These are phyloP conservation scores for Hypanus sabinus DNA, from an alignment of 2,113 vertebrate species.

Conservation along the genomic window DNA sequence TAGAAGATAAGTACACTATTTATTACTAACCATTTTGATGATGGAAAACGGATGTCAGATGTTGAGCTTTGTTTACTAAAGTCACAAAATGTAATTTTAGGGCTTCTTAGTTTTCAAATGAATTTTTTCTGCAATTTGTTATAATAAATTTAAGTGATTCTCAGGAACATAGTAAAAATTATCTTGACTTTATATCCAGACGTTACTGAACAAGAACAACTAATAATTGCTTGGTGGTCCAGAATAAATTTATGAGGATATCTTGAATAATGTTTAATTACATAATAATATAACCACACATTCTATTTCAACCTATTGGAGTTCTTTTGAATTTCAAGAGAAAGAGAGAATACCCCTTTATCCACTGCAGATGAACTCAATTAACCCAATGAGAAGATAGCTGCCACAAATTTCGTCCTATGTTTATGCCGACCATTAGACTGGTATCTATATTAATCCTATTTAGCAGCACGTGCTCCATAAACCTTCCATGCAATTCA, in stretches of 20 bases:
- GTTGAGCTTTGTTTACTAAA: neutral
- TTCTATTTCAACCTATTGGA: neutral
- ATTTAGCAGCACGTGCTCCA: too few species aligned
- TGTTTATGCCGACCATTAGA: too few species aligned
- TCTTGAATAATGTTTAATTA: neutral
- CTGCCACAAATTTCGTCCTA: neutral
- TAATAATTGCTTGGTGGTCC: neutral
- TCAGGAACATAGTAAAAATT: neutral
- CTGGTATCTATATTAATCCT: too few species aligned
- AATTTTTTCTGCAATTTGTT: neutral
- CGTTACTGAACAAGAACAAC: neutral
- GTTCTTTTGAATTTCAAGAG: neutral
- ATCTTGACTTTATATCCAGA: neutral
- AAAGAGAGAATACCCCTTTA: neutral
- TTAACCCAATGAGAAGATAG: neutral
- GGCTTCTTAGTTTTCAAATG: neutral
- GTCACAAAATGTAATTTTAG: neutral
- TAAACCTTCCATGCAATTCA: too few species aligned
- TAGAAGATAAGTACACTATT: neutral
- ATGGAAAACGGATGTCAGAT: neutral
- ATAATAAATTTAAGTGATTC: neutral
- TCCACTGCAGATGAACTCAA: neutral
- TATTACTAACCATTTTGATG: neutral
- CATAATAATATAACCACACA: neutral
- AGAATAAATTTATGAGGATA: neutral